Base-by-base conservation (phyloP, 2,888 invertebrate species). In the Ashinkailepas kermadecensis region DNA sequence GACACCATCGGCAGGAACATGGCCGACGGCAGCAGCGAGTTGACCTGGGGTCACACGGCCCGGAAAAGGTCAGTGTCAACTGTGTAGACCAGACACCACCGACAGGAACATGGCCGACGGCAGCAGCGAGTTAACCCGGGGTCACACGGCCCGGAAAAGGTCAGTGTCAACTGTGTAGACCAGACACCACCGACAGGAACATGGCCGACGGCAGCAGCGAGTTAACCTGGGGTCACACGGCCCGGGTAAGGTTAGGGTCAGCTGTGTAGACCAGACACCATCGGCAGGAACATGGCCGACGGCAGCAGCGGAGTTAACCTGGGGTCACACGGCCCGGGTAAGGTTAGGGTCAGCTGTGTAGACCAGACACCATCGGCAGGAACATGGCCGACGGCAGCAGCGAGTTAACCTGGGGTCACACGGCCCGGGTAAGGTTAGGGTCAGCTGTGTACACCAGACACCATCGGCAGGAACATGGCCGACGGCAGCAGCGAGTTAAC, bases 331-430 rank as follows among this genome's bases (percentile, higher is more conserved):
- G 39, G 39, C 4, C 39, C 39, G 39, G 39, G 39, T 39, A 39
- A 39, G 39, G 39, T 92, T 39, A 39, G 2, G 4, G 2, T 39
- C 81, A 98, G 88, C 80, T 90, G 86, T 2, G 9, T 23, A 67
- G 23, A 0, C 92, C 92, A 84, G 92, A 90, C 0, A 96, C 90
- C 0, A 95, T 95, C 70, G 91, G 89, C 39, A 97, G 87, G 87
- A 97, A 95, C 89, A 94, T 39, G 4, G 91, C 89, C 0, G 93
- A 91, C 0, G 95, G 93, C 21, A 97, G 87, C 80, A 97, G 87
- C 21, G 92, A 92, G 85, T 94, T 94, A 23, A 86, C 83, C 83
- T 85, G 81, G 18, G 82, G 82, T 25, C 70, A 79, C 39, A 39
- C 39, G 39, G 39, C 39, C 39, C 39, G 39, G 39, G 39, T 1